Percentiles rank a stretch among this genome's conserved stretches.
phyloP scores from a whole-genome alignment of 2,888 invertebrate genomes.

The Branchellion lobata region DNA sequence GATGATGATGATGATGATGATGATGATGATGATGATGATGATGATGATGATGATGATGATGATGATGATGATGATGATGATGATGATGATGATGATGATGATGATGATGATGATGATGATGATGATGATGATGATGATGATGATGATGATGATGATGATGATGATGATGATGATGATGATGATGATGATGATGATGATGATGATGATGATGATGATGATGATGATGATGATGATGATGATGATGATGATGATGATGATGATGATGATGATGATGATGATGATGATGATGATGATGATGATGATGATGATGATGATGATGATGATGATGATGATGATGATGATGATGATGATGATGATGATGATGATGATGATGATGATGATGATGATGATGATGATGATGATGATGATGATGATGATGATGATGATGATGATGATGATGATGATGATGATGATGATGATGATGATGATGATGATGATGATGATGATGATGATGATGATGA shows the following conservation, averaged over 20 bases:
- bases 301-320: no score
- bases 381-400: no score
- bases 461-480: constrained; percentile 15
- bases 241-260: no score
- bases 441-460: no score
- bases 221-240: background rate
- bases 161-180: constrained; percentile 9
- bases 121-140: constrained; percentile 5
- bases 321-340: no score
- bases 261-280: no score
- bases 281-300: no score
- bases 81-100: constrained; percentile 14
- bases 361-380: no score
- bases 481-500: constrained; percentile 8
- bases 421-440: no score
- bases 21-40: constrained; percentile 10
- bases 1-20: background rate
- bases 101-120: constrained; percentile 9
- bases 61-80: constrained; percentile 9
- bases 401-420: no score
- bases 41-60: constrained; percentile 9
- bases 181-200: constrained; percentile 9
- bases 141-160: constrained; percentile 14
- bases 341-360: no score
- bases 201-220: constrained; percentile 14